Evolutionary conservation across 2,888 invertebrate species (phyloP), one percentile per base, ranked within the genome.

Genomic region (Nephrocerus scutellatus): DNA sequence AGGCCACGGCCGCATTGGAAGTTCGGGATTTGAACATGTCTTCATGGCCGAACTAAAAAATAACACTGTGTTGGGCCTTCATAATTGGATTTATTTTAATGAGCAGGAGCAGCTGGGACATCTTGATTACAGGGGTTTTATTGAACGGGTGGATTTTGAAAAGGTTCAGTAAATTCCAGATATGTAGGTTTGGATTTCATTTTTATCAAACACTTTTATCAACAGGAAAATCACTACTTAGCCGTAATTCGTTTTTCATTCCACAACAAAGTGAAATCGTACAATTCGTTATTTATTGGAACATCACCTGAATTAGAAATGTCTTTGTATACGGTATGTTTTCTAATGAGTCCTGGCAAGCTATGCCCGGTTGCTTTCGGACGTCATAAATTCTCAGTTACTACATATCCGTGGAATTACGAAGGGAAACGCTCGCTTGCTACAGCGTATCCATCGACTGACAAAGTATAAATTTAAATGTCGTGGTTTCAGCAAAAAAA

Each of bases 1-100:
- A 0, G 59, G 56, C 1, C 53, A 51, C 4, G 52, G 54, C 7
- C 49, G 52, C 14, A 33, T 58, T n/a, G 54, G 62, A n/a, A 63
- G 62, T 36, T 63, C 63, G 2, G 59, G 59, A 13, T 63, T 62
- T 29, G 62, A 62, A 37, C 62, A 62, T 35, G 56, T 63, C 0
- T 62, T 62, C 30, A 43, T 62, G 39, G 60, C 63, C 0, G 63
- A 63, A 26, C 33, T 60, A 7, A 51, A 53, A 3, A 56, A 58
- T 10, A 45, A 50, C 3, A 51, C 33, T n/a, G 51, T 62, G 15
- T 45, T 62, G 7, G 63, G 62, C 14, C 40, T 62, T 30, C 63
- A 62, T 44, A 62, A 62, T 35, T 62, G 62, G 62, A 30, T 62
- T 2, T 62, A 62, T 39, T 62, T 63, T 40, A 51, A 52, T 12